Conservation (phyloP, 2,888 invertebrate species). For the Phasia obesa region DNA sequence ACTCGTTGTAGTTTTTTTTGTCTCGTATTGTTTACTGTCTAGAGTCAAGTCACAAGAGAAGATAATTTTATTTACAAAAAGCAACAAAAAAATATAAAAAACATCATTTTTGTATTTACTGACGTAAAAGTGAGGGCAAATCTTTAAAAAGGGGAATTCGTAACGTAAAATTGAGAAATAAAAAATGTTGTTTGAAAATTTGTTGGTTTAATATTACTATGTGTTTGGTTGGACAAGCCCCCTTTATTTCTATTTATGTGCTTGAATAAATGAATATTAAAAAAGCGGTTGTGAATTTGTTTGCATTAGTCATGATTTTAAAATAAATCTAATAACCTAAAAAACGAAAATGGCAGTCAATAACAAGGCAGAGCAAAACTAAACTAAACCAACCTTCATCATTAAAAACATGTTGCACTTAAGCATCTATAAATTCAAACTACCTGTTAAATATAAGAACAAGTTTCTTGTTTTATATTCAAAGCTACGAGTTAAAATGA, state of each 20-base stretch:
- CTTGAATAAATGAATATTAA: background rate
- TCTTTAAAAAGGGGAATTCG: background rate
- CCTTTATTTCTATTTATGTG: constrained; percentile 2
- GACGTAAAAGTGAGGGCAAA: too few relatives aligned
- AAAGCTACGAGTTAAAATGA: too few relatives aligned
- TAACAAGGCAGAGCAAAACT: too few relatives aligned
- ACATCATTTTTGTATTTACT: constrained; percentile 8
- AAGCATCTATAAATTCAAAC: too few relatives aligned
- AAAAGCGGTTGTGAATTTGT: background rate
- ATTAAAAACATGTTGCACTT: too few relatives aligned
- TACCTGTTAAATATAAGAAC: too few relatives aligned
- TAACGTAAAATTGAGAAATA: background rate
- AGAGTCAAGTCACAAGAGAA: constrained; percentile 17
- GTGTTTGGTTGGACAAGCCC: constrained; percentile 25
- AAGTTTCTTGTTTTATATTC: too few relatives aligned
- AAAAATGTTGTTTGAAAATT: background rate
- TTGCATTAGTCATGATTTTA: background rate
- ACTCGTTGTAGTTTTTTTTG: too few relatives aligned
- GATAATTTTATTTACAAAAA: constrained; percentile 4
- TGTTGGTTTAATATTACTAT: background rate
- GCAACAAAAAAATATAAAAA: constrained; percentile 1
- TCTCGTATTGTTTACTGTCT: constrained; percentile 21
- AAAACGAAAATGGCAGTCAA: too few relatives aligned
- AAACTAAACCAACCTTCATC: too few relatives aligned
- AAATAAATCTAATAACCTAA: background rate